phyloP scores from a whole-genome alignment of 2,888 invertebrate genomes.

The Hylaea fasciaria region DNA sequence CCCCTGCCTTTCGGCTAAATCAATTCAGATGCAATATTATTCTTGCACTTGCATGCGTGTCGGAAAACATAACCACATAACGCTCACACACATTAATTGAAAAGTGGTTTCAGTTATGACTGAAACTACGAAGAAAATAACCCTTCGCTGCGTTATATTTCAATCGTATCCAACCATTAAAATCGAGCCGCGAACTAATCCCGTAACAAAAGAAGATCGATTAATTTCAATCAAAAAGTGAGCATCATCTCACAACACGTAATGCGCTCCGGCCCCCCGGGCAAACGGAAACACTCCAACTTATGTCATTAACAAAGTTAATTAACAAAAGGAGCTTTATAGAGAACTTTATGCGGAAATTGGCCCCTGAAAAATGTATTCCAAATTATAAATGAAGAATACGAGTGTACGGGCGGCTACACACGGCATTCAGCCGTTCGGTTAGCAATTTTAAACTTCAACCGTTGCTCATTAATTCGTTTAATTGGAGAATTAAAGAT shows the following conservation, averaged over 20 bases:
- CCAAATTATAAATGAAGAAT: slow-evolving; percentile 41
- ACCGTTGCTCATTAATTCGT: no score
- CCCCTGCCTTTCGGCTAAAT: no score
- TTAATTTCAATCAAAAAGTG: slow-evolving; percentile 49
- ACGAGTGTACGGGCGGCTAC: slow-evolving; percentile 1
- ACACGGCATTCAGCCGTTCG: background rate
- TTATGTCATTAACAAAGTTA: slow-evolving; percentile 57
- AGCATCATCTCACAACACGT: slow-evolving; percentile 46
- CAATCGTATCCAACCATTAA: no score
- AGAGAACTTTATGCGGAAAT: slow-evolving; percentile 54
- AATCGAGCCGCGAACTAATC: slow-evolving; percentile 27
- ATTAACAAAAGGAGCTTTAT: slow-evolving; percentile 57
- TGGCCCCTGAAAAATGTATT: slow-evolving; percentile 42
- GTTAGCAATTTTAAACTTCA: background rate
- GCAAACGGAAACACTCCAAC: slow-evolving; percentile 48
- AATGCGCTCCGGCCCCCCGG: slow-evolving; percentile 37
- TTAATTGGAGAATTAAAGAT: no score
- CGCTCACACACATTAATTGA: no score
- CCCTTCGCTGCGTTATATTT: no score
- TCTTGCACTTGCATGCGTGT: no score
- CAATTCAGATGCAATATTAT: no score
- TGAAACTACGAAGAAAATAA: no score
- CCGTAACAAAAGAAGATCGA: slow-evolving; percentile 42
- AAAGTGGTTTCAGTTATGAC: no score
- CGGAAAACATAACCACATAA: no score